Evolutionary conservation across 2,888 invertebrate genomes (phyloP), one percentile per base, ranked within the genome.

Genomic region (Scaptodrosophila latifasciaeformis): DNA sequence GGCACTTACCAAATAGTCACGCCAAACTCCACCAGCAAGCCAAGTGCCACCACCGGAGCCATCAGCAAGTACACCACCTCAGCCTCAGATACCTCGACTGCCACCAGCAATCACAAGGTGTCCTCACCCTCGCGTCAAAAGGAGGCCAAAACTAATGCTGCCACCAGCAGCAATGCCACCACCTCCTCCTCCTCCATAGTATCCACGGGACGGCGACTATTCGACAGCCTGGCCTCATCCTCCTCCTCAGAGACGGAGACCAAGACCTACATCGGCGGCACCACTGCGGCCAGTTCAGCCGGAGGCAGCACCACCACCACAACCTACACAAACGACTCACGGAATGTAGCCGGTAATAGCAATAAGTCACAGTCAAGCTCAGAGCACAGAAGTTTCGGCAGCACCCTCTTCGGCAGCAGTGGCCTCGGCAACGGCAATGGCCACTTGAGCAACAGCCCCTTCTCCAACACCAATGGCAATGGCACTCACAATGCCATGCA

Each of bases 1-100:
- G 85, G 86, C 57, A 84, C 83, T 58, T 86, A 85, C 53, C 83
- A 85, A 50, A 59, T 76, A 37, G 62, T 76, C 2, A 68, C 83
- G 35, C 79, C 83, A 39, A 67, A 59, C 29, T 60, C 64, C 9
- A n/a, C n/a, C n/a, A 56, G 66, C 50, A 71, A 81, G 58, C 67
- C 76, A 18, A 59, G 71, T 13, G 66, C 63, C 15, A 70, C 68
- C 10, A 76, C 83, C 1, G 81, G 78, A 2, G 69, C 82, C 34
- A 67, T 79, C 1, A 82, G 82, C 61, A 83, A 83, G 55, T 67
- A 81, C 54, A 65, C 71, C 5, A 60, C 61, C 12, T 55, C 81
- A 17, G 62, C 62, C 3, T 51, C 68, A 24, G 29, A 53, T 6
- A 61, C 58, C 46, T 47, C 68, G 51, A 45, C 70, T 60, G 62